Evolutionary conservation across 2,113 vertebrate genomes (phyloP), one percentile per base, ranked within the genome.

Genomic region (Vulpes vulpes): DNA sequence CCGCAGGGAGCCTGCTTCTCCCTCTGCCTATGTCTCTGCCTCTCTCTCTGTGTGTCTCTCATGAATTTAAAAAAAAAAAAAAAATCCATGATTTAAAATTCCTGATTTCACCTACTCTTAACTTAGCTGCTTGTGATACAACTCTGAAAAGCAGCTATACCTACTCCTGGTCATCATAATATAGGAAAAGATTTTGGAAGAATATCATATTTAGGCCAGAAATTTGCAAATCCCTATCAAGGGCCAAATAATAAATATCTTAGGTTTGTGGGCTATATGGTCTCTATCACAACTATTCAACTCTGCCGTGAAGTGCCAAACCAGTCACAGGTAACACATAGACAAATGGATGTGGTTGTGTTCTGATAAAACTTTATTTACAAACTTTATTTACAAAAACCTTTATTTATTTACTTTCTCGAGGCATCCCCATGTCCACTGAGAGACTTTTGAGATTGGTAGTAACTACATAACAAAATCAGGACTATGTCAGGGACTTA

Each of bases 321-420:
- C 38, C 16, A 94, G 51, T 11, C 67, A 49, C 2, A 73, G 57
- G 12, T 51, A 38, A 57, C 11, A 59, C 11, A 15, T 19, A 59
- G 91, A 91, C 32, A 67, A 51, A 82, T 12, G n/a, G 22, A 76
- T 7, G 23, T 14, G 38, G 5, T 0, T 81, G 49, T 43, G 23
- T 89, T 53, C n/a, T 20, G 82, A 76, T 93, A 93, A 95, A 80
- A 73, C 67, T 89, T 91, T 96, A 96, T 89, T 94, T 91, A 88
- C 6, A 87, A 95, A 67, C 67, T 89, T 91, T 96, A 96, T 89
- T 94, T 91, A 88, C 6, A 87, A 95, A 43, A 43, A 43, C 6
- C 43, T 43, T 43, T 43, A 43, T 43, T 43, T 43, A 43, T 43
- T 43, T 43, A 43, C 7, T 43, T 43, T 43, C 43, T 43, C 43